A percentile compares a stretch with the other conserved stretches of the same genome.
Conservation (phyloP, 2,888 invertebrate genomes). For the Eupsilia transversa region DNA sequence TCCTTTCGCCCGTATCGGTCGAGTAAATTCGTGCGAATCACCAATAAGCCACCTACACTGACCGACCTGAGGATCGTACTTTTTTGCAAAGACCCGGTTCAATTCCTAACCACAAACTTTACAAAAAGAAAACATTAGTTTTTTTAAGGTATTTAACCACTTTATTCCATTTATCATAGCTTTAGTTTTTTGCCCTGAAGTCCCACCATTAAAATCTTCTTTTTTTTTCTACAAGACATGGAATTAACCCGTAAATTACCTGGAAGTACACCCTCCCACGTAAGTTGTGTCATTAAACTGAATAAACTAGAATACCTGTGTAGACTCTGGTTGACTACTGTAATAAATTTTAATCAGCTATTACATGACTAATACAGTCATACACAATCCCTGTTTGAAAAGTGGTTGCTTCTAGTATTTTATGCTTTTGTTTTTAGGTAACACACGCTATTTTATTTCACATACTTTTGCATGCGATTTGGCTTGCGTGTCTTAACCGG, state of each 20-base stretch:
- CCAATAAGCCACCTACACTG: no score
- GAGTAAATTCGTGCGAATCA: no score
- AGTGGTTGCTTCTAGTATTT: background rate
- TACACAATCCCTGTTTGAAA: conserved; percentile 13
- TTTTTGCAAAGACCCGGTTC: no score
- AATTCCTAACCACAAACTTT: no score
- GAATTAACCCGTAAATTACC: background rate
- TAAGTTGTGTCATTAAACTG: conserved; percentile 15
- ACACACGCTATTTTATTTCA: background rate
- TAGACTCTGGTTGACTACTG: conserved; percentile 1
- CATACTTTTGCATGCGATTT: no score
- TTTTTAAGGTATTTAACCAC: no score
- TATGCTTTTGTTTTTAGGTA: background rate
- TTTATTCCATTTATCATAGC: no score
- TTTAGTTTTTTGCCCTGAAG: background rate
- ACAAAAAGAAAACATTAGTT: no score
- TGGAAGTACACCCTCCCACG: conserved; percentile 32
- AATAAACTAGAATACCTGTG: conserved; percentile 3
- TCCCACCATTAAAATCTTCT: background rate
- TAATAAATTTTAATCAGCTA: conserved; percentile 49
- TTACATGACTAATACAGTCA: conserved; percentile 36
- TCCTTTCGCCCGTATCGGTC: no score
- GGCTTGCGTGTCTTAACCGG: no score
- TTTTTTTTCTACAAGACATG: background rate
- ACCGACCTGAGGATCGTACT: no score